These are phyloP conservation scores for Marcusenius ussheri DNA, from an alignment of 2,113 vertebrate genomes.

Conservation along the genomic window DNA sequence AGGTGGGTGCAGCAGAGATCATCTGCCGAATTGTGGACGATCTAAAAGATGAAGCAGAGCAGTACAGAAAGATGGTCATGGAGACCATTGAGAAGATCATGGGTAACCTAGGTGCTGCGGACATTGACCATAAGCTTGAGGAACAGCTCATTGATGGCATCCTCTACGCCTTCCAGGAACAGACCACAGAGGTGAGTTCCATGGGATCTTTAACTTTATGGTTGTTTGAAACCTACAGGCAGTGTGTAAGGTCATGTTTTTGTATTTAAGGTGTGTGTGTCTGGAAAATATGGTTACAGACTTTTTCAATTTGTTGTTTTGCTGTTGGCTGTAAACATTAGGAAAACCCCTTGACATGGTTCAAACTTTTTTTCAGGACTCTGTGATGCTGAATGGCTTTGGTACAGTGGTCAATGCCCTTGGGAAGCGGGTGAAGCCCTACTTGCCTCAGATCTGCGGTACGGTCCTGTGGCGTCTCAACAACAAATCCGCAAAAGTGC, in stretches of 20 bases:
- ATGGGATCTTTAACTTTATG: background rate
- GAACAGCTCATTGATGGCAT: slow-evolving; percentile 97
- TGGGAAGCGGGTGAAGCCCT: slow-evolving; percentile 94
- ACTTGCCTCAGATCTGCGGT: slow-evolving; percentile 97
- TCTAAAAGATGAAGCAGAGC: slow-evolving; percentile 95
- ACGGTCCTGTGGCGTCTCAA: slow-evolving; percentile 96
- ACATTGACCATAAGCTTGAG: slow-evolving; percentile 97
- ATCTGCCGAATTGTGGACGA: slow-evolving; percentile 97
- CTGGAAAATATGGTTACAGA: too few species aligned
- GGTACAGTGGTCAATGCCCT: slow-evolving; percentile 97
- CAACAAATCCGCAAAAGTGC: slow-evolving; percentile 97
- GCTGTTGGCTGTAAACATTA: background rate
- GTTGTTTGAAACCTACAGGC: background rate
- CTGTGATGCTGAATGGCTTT: slow-evolving; percentile 97
- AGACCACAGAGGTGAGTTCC: slow-evolving; percentile 85
- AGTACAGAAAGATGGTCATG: slow-evolving; percentile 99
- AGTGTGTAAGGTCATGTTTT: background rate
- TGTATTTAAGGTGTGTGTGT: background rate
- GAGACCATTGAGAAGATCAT: slow-evolving; percentile 99
- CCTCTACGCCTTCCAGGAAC: slow-evolving; percentile 95
- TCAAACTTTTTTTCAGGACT: slow-evolving; percentile 66
- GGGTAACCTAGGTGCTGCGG: slow-evolving; percentile 93
- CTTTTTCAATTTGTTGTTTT: background rate
- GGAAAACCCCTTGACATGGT: background rate
- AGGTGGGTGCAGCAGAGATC: slow-evolving; percentile 96